These are phyloP conservation scores for Volucella inflata DNA, from an alignment of 2,888 invertebrate genomes.

Conservation along the genomic window DNA sequence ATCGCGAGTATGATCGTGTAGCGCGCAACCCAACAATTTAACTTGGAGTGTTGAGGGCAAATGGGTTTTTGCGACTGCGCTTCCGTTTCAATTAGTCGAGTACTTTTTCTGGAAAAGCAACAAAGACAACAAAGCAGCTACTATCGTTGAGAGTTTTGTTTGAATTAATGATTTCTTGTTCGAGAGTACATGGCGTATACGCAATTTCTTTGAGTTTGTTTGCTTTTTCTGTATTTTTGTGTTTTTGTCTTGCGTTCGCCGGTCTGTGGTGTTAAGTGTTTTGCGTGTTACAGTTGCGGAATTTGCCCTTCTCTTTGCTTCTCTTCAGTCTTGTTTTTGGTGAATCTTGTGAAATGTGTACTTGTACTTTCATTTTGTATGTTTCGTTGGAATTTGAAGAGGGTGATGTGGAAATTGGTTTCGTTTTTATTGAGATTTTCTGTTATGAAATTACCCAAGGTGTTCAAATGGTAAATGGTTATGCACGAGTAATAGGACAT, in stretches of 20 bases:
- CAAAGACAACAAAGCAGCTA: slow-evolving; percentile 26
- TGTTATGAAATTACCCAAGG: slow-evolving; percentile 34
- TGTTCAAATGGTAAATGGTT: slow-evolving; percentile 11
- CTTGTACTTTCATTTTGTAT: slow-evolving; percentile 20
- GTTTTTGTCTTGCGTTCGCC: slow-evolving; percentile 1
- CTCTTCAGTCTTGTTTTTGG: slow-evolving; percentile 15
- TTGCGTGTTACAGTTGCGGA: not conserved
- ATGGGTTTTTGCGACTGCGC: slow-evolving; percentile 69
- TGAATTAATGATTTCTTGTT: slow-evolving; percentile 14
- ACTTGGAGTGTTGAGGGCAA: slow-evolving; percentile 52
- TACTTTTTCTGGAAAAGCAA: slow-evolving; percentile 51
- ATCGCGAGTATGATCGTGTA: slow-evolving; percentile 22
- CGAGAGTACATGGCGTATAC: slow-evolving; percentile 54
- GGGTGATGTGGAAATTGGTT: slow-evolving; percentile 17
- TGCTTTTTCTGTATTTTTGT: slow-evolving; percentile 16
- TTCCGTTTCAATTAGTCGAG: slow-evolving; percentile 67
- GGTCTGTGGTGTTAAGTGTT: slow-evolving; percentile 14
- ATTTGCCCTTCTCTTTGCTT: slow-evolving; percentile 51
- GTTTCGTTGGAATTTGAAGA: slow-evolving; percentile 1
- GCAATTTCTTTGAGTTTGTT: slow-evolving; percentile 58
- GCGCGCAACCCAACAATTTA: slow-evolving; percentile 66
- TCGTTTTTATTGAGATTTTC: not conserved
- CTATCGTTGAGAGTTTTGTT: not conserved
- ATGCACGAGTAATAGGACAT: not conserved
- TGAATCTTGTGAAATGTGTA: not conserved